Base-by-base conservation (phyloP, 2,113 vertebrate species). In the Vimba vimba region DNA sequence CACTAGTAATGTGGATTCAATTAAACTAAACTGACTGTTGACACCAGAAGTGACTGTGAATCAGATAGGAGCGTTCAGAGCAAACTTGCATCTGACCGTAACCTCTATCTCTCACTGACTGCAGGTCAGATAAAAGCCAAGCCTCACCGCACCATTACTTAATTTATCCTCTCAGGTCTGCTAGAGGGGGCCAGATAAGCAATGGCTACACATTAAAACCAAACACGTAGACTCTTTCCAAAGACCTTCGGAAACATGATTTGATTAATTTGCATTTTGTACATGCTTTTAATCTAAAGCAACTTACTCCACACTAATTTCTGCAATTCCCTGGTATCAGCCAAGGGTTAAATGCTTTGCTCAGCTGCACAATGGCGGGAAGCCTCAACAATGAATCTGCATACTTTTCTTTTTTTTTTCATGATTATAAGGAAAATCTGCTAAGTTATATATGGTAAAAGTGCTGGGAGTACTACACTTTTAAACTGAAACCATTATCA, bases 41-140 rank as follows among this genome's bases (percentile, higher is more conserved):
- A 85, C 84, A 43, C 73, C 30, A 57, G 45, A 27, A 55, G 66
- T 69, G 85, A 47, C 50, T 66, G 33, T n/a, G 82, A 69, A 83
- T 85, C 83, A 87, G 83, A 87, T 71, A 64, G 30, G 52, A 59
- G 64, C 66, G 23, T 43, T 64, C 73, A 79, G 47, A 74, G 60
- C 55, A 36, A 73, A 33, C 81, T 52, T 83, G 64, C 60, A 27
- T 36, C 64, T 83, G 76, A 84, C 36, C 59, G n/a, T 71, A 39
- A 30, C 57, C 64, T 64, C 62, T 52, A 78, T 78, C 33, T 74
- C 79, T 74, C 52, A n/a, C 64, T 74, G 47, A 86, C 55, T 83
- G 15, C 64, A 82, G 66, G 75, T 75, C 86, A 75, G 86, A 89
- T 87, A 86, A 86, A 83, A 75, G 73, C 62, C 62, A 59, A 69